Base-by-base conservation (phyloP, 2,888 invertebrate genomes). In the Aethes cnicana region DNA sequence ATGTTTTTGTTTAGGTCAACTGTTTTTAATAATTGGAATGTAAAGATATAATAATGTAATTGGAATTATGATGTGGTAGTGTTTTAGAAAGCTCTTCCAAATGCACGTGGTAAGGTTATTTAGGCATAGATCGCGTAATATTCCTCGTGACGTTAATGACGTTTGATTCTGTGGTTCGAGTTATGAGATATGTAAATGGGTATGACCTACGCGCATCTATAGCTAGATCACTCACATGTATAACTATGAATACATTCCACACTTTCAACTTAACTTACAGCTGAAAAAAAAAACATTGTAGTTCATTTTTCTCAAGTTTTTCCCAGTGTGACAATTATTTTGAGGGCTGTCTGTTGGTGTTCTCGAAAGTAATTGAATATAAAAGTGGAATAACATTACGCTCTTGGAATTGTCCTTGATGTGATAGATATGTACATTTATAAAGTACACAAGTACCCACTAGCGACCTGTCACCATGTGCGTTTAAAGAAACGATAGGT, bases 11-110 rank as follows among this genome's bases (percentile, higher is more conserved):
- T 44, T 61, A 62, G 32, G 39, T 53, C 43, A 54, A 59, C 69
- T 73, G 63, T 59, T 68, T 68, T 69, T 48, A 60, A 71, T 72
- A 57, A 62, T 66, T 74, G 73, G 66, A 72, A 69, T 68, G 67
- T 69, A 69, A 67, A 59, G 62, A 62, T 62, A 68, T 63, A 74
- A 74, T 43, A 71, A 63, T 69, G 44, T 35, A 46, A 74, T 68
- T 68, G 64, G 69, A 73, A 66, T 68, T 67, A 73, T 61, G 56
- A 74, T 72, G 72, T 77, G 69, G 74, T 83, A 84, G 82, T 75
- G 67, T 77, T 68, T 71, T 84, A 81, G 79, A 66, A 77, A 77
- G 69, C 69, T 82, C 74, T 82, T 79, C 74, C 77, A 77, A 66
- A 67, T 65, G 76, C 77, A 76, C 74, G 60, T 70, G 74, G 73